Base-by-base conservation (phyloP, 1,140 invertebrate species). In the Pogonomyrmex californicus region DNA sequence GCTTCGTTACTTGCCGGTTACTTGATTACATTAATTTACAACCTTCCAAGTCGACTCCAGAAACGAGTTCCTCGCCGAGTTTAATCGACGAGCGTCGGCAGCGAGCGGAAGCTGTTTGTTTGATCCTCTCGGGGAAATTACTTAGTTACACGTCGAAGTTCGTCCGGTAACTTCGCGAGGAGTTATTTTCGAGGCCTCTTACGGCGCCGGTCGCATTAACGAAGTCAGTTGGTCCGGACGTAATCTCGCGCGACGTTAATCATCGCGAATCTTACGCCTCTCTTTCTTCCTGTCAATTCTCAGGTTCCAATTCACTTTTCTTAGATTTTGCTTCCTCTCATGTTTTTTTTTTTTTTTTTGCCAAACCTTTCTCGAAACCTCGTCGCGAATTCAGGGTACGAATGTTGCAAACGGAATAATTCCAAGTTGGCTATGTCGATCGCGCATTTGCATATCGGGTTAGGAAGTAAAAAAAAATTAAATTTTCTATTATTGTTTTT, bases 81-180 rank as follows among this genome's bases (percentile, higher is more conserved):
- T 83, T 75, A 83, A 83, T 83, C 68, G 79, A 83, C 68, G 33
- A 73, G 66, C 66, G 66, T 73, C 30, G 54, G 58, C 66, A 71
- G 30, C 78, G 38, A 47, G 66, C 66, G 79, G 68, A 83, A 83
- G 68, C 71, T 75, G 79, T 83, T 83, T 83, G 79, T 83, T 83
- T 83, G 79, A 83, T 83, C 56, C 79, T 83, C 68, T 44, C 68
- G 30, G 30, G 56, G 68, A 82, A 83, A 71, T 83, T 60, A 75
- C 79, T 83, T 83, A 83, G 79, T 83, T 75, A 75, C 56, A 73
- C 68, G 79, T 75, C 68, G 68, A 83, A 83, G 54, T 83, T 83
- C 68, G 68, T 83, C 58, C 68, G 68, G 12, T 23, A 83, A 73
- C 68, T 83, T 75, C 41, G 68, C 56, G 12, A 47, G 7, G 30